Evolutionary conservation across 2,888 invertebrate genomes (phyloP).

Genomic region (Amblyjoppa proteus): DNA sequence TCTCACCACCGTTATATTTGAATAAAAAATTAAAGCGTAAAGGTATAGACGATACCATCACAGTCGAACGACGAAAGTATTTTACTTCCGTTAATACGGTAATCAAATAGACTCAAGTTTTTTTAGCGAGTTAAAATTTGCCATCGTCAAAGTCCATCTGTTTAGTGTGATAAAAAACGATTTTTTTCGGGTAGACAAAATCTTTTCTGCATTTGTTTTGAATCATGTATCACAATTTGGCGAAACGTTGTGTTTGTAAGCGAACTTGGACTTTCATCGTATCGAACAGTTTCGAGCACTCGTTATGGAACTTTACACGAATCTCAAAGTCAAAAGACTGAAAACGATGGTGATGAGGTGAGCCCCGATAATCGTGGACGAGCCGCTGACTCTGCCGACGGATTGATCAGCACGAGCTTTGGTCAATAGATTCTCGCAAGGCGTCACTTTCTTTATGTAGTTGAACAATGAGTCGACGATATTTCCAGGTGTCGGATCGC

Average conservation of each 20-base stretch:
- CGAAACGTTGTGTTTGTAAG: not conserved
- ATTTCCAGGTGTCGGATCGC: conserved; percentile 92
- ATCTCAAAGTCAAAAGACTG: not conserved
- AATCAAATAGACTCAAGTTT: not conserved
- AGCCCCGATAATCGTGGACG: conserved; percentile 19
- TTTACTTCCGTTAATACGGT: not conserved
- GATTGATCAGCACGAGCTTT: conserved; percentile 52
- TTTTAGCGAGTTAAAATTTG: not conserved
- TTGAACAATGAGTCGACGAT: conserved; percentile 92
- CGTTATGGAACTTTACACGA: not conserved
- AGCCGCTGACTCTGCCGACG: not conserved
- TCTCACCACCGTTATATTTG: conserved; percentile 1
- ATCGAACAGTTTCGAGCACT: conserved; percentile 3
- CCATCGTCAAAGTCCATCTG: not conserved
- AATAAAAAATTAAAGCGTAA: not conserved
- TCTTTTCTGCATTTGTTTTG: not conserved
- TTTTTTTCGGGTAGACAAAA: not conserved
- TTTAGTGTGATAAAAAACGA: not conserved
- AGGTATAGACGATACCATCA: not conserved
- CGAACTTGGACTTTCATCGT: not conserved
- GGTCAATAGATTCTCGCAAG: conserved; percentile 85
- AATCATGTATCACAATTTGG: conserved; percentile 12
- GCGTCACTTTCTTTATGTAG: conserved; percentile 89
- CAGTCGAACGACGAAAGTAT: not conserved
- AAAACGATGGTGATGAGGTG: conserved; percentile 15